Base-by-base conservation (phyloP, 2,113 vertebrate species). In the Pangasianodon gigas region DNA sequence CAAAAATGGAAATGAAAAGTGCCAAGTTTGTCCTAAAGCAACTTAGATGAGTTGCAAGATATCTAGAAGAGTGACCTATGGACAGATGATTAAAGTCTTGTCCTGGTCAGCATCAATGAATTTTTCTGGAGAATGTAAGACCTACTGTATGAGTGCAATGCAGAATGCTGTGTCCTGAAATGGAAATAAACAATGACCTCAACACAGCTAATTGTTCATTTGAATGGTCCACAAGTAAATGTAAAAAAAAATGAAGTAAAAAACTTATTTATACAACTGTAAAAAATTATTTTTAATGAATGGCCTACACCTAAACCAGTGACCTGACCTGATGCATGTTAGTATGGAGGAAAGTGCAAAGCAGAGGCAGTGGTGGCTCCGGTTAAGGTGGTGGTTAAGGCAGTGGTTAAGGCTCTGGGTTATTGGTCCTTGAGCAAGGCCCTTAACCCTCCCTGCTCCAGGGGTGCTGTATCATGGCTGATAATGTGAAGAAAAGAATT, bases 181-280 rank as follows among this genome's bases (percentile, higher is more conserved):
- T 21, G 16, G 26, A 65, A 29, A 29, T 24, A 24, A 21, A 41
- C 69, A 65, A n/a, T 10, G 14, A 86, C 16, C 14, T 16, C 67
- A 85, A 85, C 9, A 51, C 71, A 58, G 26, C 8, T 10, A 52
- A 4, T 29, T 24, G 48, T 46, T 11, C 19, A 83, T 58, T 46
- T 44, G 52, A 71, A 58, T 89, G 65, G 48, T 89, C 80, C 80
- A 54, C 48, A 88, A 41, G n/a, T 10, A 81, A 51, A 74, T 41
- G 44, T 26, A 48, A 58, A 69, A 48, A 9, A 24, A 26, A 32
- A 80, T 37, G 0, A 46, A 26, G 0, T 48, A 77, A 54, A 74
- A 54, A 74, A 71, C 4, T 10, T 52, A 26, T 16, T 37, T 37
- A 37, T 37, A 1, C 1, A 37, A 37, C 37, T 9, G 2, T 16